Evolutionary conservation across 1,140 invertebrate genomes (phyloP).

Genomic region (Hylaeus volcanicus): DNA sequence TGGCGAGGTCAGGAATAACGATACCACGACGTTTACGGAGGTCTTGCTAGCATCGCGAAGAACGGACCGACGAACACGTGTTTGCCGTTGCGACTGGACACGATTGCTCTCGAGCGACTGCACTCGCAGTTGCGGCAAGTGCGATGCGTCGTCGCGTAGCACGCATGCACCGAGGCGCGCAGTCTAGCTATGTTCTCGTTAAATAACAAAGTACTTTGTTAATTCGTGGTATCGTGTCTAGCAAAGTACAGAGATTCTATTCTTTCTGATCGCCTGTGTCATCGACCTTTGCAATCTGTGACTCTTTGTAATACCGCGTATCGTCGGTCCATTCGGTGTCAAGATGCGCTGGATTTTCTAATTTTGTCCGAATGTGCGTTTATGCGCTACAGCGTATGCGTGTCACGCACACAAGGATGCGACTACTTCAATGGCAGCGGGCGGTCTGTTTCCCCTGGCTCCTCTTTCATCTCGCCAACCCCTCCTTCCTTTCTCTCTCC

Average conservation of each 20-base stretch:
- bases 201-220: conserved; percentile 13
- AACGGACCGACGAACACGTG: conserved; percentile 36
- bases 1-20: no score
- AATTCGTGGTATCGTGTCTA: conserved; percentile 35
- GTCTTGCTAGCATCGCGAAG: conserved; percentile 24
- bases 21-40: conserved; percentile 9
- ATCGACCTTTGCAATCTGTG: no score
- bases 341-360: conserved; percentile 41
- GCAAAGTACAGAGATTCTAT: background rate
- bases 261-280: no score
- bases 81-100: conserved; percentile 30
- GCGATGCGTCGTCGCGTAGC: conserved; percentile 38
- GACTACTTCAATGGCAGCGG: conserved; percentile 25
- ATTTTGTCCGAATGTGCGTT: conserved; percentile 24
- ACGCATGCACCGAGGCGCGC: conserved; percentile 9
- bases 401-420: conserved; percentile 6
- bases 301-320: background rate
- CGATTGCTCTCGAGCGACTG: conserved; percentile 20
- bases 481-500: background rate
- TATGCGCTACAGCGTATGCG: background rate
- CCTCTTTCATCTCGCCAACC: background rate
- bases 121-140: conserved; percentile 27
- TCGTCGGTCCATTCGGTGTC: background rate
- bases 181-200: background rate
- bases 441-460: conserved; percentile 23